phyloP scores from a whole-genome alignment of 1,140 invertebrate species.

The Heliconius hermathena region DNA sequence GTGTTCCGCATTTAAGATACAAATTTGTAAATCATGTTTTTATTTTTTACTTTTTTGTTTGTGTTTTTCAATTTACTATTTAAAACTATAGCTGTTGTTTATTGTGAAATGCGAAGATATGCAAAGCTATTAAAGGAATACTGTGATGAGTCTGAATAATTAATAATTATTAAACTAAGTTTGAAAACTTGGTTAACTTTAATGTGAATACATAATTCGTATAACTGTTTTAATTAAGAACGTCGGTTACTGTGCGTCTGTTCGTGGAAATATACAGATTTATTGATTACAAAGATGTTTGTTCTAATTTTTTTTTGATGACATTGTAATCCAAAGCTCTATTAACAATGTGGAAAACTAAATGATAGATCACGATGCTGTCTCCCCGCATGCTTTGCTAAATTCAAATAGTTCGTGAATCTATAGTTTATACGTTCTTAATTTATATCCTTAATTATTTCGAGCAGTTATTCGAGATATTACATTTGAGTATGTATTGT shows the following conservation, averaged over 20 bases:
- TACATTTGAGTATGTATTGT: neutral
- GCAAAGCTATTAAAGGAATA: too few species aligned
- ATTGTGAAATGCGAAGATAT: neutral
- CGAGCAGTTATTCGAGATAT: too few species aligned
- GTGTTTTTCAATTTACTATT: slow-evolving; percentile 2
- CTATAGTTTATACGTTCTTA: neutral
- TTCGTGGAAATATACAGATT: too few species aligned
- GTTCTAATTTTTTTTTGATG: neutral
- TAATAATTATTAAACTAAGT: too few species aligned
- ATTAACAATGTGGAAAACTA: too few species aligned
- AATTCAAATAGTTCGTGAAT: neutral
- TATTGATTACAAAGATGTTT: neutral
- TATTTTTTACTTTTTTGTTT: slow-evolving; percentile 35
- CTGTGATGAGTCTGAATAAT: too few species aligned
- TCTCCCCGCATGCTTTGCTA: neutral
- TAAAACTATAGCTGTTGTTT: neutral
- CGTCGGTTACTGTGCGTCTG: too few species aligned
- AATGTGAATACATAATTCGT: too few species aligned
- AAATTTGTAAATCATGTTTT: slow-evolving; percentile 53
- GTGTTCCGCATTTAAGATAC: slow-evolving; percentile 66
- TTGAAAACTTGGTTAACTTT: too few species aligned
- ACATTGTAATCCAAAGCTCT: neutral
- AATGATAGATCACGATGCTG: neutral
- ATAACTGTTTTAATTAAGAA: too few species aligned
- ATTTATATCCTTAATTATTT: too few species aligned